phyloP scores from a whole-genome alignment of 2,113 vertebrate species.

The Bufo gargarizans region DNA sequence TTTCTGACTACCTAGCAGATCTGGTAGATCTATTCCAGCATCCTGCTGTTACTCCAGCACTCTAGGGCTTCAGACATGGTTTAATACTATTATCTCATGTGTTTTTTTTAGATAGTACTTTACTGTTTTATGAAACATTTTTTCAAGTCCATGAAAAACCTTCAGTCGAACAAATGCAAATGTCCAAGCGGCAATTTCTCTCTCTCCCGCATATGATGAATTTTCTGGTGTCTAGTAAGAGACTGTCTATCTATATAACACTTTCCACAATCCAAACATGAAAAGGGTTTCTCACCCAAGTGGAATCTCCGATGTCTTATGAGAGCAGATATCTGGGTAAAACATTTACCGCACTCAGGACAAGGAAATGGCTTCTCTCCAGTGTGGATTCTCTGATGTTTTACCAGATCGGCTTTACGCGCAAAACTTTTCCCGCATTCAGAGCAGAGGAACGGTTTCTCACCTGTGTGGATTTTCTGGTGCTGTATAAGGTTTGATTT shows the following conservation, averaged over 20 bases:
- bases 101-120: background rate
- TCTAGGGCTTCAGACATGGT: background rate
- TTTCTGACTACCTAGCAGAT: background rate
- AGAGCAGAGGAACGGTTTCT: background rate
- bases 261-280: background rate
- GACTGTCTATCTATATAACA: background rate
- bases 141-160: background rate
- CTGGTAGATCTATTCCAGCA: background rate
- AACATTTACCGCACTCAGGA: background rate
- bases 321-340: background rate
- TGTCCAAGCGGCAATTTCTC: background rate
- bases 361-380: constrained; percentile 5
- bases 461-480: background rate
- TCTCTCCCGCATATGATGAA: background rate
- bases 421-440: background rate
- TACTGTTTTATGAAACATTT: background rate
- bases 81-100: background rate
- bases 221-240: background rate
- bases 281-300: constrained; percentile 10
- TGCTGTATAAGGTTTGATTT: background rate
- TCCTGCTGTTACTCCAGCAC: background rate
- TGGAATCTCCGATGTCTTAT: background rate
- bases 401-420: background rate
- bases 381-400: background rate
- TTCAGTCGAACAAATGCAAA: background rate